phyloP scores from a whole-genome alignment of 1,140 invertebrate genomes.

The Patella vulgata region DNA sequence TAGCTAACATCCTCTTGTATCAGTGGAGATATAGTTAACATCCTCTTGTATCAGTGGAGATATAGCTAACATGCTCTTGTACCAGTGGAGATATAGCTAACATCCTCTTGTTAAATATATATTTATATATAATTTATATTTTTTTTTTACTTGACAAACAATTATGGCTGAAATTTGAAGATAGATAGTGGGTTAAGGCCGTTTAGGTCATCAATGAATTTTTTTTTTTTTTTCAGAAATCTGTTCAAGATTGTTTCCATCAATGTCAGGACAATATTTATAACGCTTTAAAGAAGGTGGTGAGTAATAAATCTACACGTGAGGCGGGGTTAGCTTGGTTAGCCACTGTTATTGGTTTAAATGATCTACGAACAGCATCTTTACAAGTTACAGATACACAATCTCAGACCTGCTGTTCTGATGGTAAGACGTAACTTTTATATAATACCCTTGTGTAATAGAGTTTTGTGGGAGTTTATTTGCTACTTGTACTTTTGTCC shows the following conservation, averaged over 20 bases:
- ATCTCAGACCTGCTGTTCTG: slow-evolving; percentile 22
- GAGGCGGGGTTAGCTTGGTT: slow-evolving; percentile 26
- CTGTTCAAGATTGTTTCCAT: slow-evolving; percentile 21
- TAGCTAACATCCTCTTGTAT: too few species aligned
- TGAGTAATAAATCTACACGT: slow-evolving; percentile 18
- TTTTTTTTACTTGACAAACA: too few species aligned
- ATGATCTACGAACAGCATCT: slow-evolving; percentile 21
- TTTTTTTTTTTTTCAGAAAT: slow-evolving; percentile 13
- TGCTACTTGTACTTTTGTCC: background rate
- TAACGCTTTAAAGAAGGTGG: slow-evolving; percentile 14
- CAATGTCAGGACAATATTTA: slow-evolving; percentile 17
- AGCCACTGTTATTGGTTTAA: slow-evolving; percentile 24
- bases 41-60: too few species aligned
- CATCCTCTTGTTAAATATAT: too few species aligned
- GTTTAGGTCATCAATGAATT: too few species aligned
- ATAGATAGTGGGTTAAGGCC: too few species aligned
- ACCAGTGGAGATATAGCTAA: too few species aligned
- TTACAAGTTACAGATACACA: slow-evolving; percentile 14
- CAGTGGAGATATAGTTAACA: too few species aligned
- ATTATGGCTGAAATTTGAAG: too few species aligned
- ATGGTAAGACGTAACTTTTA: slow-evolving; percentile 31
- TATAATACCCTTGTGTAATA: background rate
- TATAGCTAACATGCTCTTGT: too few species aligned
- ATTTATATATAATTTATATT: too few species aligned
- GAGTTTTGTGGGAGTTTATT: background rate